Conservation (phyloP, 2,888 invertebrate species). For the Melinaea marsaeus region DNA sequence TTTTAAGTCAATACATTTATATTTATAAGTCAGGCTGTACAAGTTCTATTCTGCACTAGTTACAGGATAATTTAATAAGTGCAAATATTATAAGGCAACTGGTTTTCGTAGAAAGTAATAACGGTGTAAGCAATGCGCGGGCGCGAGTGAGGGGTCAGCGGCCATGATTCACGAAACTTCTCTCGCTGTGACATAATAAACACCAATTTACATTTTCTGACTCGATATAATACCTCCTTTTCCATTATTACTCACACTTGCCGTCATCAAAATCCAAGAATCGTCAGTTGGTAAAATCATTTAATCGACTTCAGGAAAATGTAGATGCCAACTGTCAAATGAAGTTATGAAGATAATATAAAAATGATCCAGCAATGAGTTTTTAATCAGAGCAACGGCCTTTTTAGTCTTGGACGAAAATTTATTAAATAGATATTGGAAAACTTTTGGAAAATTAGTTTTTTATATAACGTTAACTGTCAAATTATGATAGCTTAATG, state of each 20-base stretch:
- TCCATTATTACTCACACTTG: slow-evolving; percentile 57
- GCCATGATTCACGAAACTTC: slow-evolving; percentile 69
- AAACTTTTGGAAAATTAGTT: no score
- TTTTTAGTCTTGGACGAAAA: background rate
- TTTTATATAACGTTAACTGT: no score
- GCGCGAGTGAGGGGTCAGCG: slow-evolving; percentile 27
- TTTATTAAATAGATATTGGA: no score
- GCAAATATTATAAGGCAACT: slow-evolving; percentile 33
- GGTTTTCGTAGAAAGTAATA: slow-evolving; percentile 68
- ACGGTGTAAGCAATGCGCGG: slow-evolving; percentile 61
- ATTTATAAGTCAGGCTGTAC: no score
- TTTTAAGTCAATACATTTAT: no score
- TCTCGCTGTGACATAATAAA: slow-evolving; percentile 71
- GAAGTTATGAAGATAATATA: no score
- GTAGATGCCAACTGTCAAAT: no score
- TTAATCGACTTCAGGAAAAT: no score
- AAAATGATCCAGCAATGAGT: no score
- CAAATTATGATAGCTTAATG: no score
- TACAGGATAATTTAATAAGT: slow-evolving; percentile 10
- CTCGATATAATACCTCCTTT: slow-evolving; percentile 51
- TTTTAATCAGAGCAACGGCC: no score
- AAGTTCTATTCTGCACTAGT: slow-evolving; percentile 1
- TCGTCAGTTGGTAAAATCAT: slow-evolving; percentile 11
- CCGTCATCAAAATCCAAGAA: slow-evolving; percentile 42
- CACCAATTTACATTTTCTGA: slow-evolving; percentile 67